Percentiles rank a stretch among this genome's conserved stretches.
Evolutionary conservation across 2,888 invertebrate genomes (phyloP).

Genomic region (Drosophila birchii): DNA sequence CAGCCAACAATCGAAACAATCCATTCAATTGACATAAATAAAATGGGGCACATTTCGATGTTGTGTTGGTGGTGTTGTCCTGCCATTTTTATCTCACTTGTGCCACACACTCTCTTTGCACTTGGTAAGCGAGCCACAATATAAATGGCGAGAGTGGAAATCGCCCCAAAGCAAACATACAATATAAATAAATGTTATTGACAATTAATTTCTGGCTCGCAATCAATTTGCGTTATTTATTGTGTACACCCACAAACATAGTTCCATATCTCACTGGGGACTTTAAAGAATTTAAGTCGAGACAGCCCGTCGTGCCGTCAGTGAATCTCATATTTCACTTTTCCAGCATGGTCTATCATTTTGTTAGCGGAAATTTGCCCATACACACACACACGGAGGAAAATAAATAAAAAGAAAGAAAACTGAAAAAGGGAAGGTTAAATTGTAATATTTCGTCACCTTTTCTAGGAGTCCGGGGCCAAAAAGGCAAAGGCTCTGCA

Average conservation of each 20-base stretch:
- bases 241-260: slow-evolving; percentile 21
- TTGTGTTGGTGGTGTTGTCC: background rate
- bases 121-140: slow-evolving; percentile 21
- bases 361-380: slow-evolving; percentile 74
- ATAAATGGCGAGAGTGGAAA: slow-evolving; percentile 29
- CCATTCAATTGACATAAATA: slow-evolving; percentile 18
- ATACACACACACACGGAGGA: slow-evolving; percentile 49
- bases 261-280: slow-evolving; percentile 8
- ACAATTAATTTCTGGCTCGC: slow-evolving; percentile 56
- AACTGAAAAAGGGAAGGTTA: slow-evolving; percentile 57
- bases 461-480: slow-evolving; percentile 45
- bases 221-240: slow-evolving; percentile 58
- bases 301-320: background rate
- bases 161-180: slow-evolving; percentile 15
- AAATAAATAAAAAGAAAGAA: background rate
- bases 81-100: slow-evolving; percentile 40
- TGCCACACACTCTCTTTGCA: slow-evolving; percentile 31
- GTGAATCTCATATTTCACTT: slow-evolving; percentile 42
- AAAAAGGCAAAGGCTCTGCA: slow-evolving; percentile 70
- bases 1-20: slow-evolving; percentile 5
- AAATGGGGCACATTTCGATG: background rate
- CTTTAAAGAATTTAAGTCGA: slow-evolving; percentile 59
- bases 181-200: slow-evolving; percentile 37
- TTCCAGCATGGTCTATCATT: slow-evolving; percentile 54
- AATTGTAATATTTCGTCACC: slow-evolving; percentile 80